Percentiles rank a stretch among this genome's conserved stretches.
These are phyloP conservation scores for Vireo griseus DNA, from an alignment of 2,797 vertebrate species.

Conservation along the genomic window DNA sequence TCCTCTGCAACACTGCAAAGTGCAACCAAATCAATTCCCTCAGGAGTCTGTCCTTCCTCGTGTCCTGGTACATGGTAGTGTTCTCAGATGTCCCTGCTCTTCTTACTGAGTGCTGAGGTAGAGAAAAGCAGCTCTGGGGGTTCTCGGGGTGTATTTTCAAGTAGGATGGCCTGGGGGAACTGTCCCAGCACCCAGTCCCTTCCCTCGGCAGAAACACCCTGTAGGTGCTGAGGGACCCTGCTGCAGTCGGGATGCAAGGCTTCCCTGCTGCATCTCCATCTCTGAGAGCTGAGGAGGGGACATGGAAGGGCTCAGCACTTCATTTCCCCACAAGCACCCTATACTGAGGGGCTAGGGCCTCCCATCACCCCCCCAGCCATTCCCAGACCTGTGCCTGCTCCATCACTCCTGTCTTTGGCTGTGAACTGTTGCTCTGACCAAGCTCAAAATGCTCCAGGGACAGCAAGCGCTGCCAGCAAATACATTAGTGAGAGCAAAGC, in stretches of 20 bases:
- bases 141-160: neutral
- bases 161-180: neutral
- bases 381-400: neutral
- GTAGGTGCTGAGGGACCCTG: neutral
- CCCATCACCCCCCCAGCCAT: accelerated
- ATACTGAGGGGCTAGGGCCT: neutral
- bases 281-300: neutral
- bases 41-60: neutral
- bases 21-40: neutral
- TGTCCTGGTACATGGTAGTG: accelerated
- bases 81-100: neutral
- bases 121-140: neutral
- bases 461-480: constrained; percentile 13
- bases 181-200: neutral
- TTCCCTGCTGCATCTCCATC: neutral
- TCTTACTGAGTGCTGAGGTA: neutral
- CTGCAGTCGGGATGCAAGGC: neutral
- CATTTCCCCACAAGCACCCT: accelerated
- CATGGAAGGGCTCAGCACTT: neutral
- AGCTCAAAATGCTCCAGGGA: neutral
- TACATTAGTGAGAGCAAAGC: constrained; percentile 57
- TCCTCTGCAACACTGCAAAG: neutral
- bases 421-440: neutral
- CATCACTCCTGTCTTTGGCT: constrained; percentile 17
- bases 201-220: neutral